Base-by-base conservation (phyloP, 2,797 vertebrate species). In the Apodemus agrarius region DNA sequence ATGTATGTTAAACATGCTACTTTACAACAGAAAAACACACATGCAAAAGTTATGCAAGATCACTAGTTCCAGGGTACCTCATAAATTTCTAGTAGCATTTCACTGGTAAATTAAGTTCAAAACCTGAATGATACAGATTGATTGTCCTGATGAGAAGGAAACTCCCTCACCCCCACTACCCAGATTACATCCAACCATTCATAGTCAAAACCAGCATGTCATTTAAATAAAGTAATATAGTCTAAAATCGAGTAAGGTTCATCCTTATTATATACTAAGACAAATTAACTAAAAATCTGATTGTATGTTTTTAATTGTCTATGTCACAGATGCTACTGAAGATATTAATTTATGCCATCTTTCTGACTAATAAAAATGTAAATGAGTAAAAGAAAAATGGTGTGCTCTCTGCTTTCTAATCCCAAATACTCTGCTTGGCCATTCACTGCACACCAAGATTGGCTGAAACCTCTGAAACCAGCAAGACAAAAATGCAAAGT, bases 21-120 rank as follows among this genome's bases (percentile, higher is more conserved):
- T 72, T 61, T 75, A 75, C 13, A 93, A 91, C 37, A 96, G 86
- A 90, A 97, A 95, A 67, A 11, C 65, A 96, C 92, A 43, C 86
- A 75, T 7, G 8, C 24, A 95, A 93, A 95, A 84, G 78, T 75
- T 52, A 94, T 49, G 67, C 59, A 84, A 78, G 24, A 93, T 43
- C 49, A 40, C 19, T 72, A 91, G 89, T 91, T 83, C 84, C 11
- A 92, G 87, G 85, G 92, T 63, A 74, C 4, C 79, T 93, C 69
- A 94, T 37, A 63, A 76, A 92, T 52, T 92, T 89, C 40, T 46
- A 94, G n/a, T 21, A 93, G 49, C 63, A 6, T 24, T 88, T 93
- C 40, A 96, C 37, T 83, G 9, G 93, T 93, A 95, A 88, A 57
- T 89, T 54, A 92, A 93, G 12, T 86, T 96, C 43, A 93, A 92